Evolutionary conservation across 2,797 vertebrate genomes (phyloP), one percentile per base, ranked within the genome.

Genomic region (Columba guinea): DNA sequence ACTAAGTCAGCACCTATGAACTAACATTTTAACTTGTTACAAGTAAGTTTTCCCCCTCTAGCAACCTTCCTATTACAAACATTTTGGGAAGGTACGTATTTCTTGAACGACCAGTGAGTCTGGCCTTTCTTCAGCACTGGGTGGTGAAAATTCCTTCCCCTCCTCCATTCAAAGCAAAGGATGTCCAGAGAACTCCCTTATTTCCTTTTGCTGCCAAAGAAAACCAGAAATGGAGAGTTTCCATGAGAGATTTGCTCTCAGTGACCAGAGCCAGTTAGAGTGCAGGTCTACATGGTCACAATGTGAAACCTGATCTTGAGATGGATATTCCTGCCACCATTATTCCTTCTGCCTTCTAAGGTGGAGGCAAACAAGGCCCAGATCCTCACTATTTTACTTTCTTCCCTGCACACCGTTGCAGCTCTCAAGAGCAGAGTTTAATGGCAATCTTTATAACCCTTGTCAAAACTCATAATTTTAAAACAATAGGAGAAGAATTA

Each of bases 381-480:
- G n/a, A 30, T 44, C 24, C n/a, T 69, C 14, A 6, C 32, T 84
- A 13, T 68, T 94, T 92, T 80, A 11, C 75, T 84, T 85, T 58
- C 24, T 69, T 49, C 41, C 18, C 15, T 39, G 22, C 10, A 17
- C 21, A 60, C 60, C 24, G 2, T 22, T 69, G 65, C 52, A 86
- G 63, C 46, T 93, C 62, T 84, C 0, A 24, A 67, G 5, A 78
- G 69, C 52, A 84, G 49, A 73, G 39, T 74, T 95, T 88, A 90
- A 94, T 77, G 79, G 62, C 41, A 84, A 68, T 90, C 64, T 83
- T 92, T 90, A 87, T 35, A 80, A 55, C 69, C 51, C 60, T 74
- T 93, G 95, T 88, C 93, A 91, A 96, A 97, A 81, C 55, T 77
- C 65, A 60, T 81, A 48, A 84, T 92, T 91, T 80, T 55, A 56